These are phyloP conservation scores for Irena cyanogastra DNA, from an alignment of 2,113 vertebrate species.

Conservation along the genomic window DNA sequence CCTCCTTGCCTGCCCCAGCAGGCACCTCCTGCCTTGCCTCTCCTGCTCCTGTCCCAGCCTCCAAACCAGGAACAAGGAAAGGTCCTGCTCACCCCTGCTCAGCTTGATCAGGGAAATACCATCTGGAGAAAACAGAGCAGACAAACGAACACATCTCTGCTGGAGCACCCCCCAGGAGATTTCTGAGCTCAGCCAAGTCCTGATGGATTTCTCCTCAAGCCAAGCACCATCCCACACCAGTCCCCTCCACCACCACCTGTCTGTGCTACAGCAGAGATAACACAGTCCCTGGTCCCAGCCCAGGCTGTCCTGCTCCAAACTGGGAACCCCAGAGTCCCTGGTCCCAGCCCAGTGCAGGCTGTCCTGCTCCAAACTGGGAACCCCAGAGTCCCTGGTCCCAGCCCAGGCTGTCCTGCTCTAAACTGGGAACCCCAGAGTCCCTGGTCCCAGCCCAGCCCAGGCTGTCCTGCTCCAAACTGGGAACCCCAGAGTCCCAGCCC, in stretches of 20 bases:
- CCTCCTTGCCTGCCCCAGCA: fast-evolving
- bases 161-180: neutral
- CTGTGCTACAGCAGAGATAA: neutral
- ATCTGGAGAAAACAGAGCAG: neutral
- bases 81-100: neutral
- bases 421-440: neutral
- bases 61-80: neutral
- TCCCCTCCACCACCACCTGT: neutral
- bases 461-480: neutral
- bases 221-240: neutral
- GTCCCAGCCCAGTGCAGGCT: fast-evolving
- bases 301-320: neutral
- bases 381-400: no score
- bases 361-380: neutral
- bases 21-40: neutral
- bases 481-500: neutral
- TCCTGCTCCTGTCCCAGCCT: neutral
- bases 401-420: neutral
- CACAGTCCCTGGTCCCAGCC: neutral
- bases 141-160: fast-evolving
- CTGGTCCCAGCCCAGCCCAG: neutral
- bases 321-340: neutral
- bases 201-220: neutral
- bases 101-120: fast-evolving
- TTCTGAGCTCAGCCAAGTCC: neutral